A percentile compares a stretch with the other conserved stretches of the same genome.
phyloP scores from a whole-genome alignment of 64 coral and sea anemone species.

The Catalaphyllia jardinei region DNA sequence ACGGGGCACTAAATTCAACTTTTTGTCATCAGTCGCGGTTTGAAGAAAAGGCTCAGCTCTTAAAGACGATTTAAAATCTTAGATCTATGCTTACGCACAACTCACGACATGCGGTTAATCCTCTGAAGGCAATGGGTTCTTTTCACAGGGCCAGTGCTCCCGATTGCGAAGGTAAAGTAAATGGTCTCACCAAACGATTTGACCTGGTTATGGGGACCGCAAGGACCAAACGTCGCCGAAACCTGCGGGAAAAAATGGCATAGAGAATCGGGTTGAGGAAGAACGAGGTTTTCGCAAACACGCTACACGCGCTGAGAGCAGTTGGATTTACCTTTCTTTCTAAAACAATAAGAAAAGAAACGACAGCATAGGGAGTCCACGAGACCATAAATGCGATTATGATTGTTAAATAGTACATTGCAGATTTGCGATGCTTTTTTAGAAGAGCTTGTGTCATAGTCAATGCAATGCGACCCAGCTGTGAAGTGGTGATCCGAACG shows the following conservation, averaged over 20 bases:
- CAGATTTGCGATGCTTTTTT: background rate
- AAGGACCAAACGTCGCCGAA: background rate
- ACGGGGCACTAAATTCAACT: too few relatives aligned
- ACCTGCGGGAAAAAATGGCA: background rate
- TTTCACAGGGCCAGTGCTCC: background rate
- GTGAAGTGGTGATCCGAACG: background rate
- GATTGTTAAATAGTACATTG: conserved; percentile 1
- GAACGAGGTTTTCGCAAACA: background rate
- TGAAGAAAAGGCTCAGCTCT: too few relatives aligned
- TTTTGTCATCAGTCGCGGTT: too few relatives aligned
- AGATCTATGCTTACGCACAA: too few relatives aligned
- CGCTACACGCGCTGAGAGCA: background rate
- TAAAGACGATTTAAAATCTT: too few relatives aligned
- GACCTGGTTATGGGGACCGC: background rate
- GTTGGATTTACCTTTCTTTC: background rate
- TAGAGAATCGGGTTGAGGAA: background rate
- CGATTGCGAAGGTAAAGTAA: background rate
- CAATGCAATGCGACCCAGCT: background rate
- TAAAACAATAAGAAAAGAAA: background rate
- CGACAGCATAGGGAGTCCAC: background rate
- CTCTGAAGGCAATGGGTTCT: background rate
- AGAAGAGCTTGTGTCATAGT: background rate
- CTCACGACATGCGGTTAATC: background rate
- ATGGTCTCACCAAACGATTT: conserved; percentile 2
- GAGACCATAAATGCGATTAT: background rate